Conservation (phyloP, 2,797 vertebrate species). For the Gymnoscopelus braueri region DNA sequence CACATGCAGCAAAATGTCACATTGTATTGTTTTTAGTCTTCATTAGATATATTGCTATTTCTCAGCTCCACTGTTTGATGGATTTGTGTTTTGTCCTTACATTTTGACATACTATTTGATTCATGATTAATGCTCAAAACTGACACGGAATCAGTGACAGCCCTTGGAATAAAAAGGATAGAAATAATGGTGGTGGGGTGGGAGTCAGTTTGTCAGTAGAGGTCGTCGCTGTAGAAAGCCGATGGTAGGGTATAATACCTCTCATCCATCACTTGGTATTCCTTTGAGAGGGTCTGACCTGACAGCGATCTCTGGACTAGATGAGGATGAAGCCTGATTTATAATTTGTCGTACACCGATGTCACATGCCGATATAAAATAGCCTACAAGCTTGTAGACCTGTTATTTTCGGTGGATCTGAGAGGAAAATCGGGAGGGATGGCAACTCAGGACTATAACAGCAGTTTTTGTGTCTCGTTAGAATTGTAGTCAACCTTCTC, state of each 20-base stretch:
- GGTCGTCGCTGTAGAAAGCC: slow-evolving; percentile 50
- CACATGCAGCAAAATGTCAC: slow-evolving; percentile 39
- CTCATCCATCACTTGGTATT: slow-evolving; percentile 56
- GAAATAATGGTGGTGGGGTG: slow-evolving; percentile 2
- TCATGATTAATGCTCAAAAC: slow-evolving; percentile 47
- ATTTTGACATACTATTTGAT: slow-evolving; percentile 54
- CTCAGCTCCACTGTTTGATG: slow-evolving; percentile 45
- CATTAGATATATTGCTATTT: slow-evolving; percentile 47
- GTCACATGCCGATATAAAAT: too few species aligned
- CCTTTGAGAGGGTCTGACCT: slow-evolving; percentile 44
- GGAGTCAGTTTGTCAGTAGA: slow-evolving; percentile 20
- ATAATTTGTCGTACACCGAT: too few species aligned
- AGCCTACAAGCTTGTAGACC: too few species aligned
- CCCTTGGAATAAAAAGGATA: slow-evolving; percentile 19
- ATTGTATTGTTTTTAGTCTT: slow-evolving; percentile 44
- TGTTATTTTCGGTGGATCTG: background rate
- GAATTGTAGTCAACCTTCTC: slow-evolving; percentile 33
- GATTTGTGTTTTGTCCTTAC: slow-evolving; percentile 47
- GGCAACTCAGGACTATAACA: slow-evolving; percentile 21
- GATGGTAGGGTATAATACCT: slow-evolving; percentile 27
- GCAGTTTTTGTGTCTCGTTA: slow-evolving; percentile 54
- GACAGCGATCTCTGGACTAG: slow-evolving; percentile 25
- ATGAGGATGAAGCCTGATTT: slow-evolving; percentile 5
- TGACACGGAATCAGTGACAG: slow-evolving; percentile 42
- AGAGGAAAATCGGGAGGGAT: slow-evolving; percentile 24